phyloP scores from a whole-genome alignment of 2,888 invertebrate species.

The Ophion slaviceki region DNA sequence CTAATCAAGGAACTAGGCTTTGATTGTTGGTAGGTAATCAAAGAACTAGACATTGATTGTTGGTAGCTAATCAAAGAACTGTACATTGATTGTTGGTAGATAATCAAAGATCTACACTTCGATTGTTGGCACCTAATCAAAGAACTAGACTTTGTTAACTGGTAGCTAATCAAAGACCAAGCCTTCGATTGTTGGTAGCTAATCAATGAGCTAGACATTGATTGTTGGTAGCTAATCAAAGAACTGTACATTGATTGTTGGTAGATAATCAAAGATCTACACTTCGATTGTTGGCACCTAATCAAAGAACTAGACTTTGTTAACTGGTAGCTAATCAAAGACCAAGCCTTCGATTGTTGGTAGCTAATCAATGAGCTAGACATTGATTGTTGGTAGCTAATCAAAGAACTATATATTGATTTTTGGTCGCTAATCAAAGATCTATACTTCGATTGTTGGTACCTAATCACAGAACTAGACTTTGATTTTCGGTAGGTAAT shows the following conservation, averaged over 20 bases:
- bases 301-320: neutral
- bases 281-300: neutral
- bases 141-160: too few relatives aligned
- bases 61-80: neutral
- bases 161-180: too few relatives aligned
- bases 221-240: too few relatives aligned
- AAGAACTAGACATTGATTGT: neutral
- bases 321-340: neutral
- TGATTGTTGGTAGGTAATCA: neutral
- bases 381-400: too few relatives aligned
- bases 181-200: too few relatives aligned
- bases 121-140: neutral
- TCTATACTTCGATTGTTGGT: too few relatives aligned
- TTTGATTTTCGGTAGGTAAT: too few relatives aligned
- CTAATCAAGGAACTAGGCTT: neutral
- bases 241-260: neutral
- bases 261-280: neutral
- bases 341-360: neutral
- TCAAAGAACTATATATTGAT: too few relatives aligned
- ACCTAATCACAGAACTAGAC: too few relatives aligned
- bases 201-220: too few relatives aligned
- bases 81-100: neutral
- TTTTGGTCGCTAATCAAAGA: too few relatives aligned
- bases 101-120: neutral
- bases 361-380: neutral